A percentile compares a stretch with the other conserved stretches of the same genome.
Conservation (phyloP, 2,113 vertebrate species). For the Ascaphus truei region DNA sequence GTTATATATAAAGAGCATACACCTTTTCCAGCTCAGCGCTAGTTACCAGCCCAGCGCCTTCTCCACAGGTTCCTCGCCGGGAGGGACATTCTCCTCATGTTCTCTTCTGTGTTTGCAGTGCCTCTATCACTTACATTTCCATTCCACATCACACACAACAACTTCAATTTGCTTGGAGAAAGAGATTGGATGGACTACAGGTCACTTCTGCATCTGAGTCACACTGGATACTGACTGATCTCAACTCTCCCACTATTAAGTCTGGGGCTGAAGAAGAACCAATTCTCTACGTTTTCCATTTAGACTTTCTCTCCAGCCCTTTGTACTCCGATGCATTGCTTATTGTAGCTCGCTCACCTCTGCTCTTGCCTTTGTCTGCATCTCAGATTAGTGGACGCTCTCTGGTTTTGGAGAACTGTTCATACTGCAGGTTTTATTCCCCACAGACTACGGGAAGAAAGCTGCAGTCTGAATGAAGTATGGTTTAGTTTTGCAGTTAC, state of each 20-base stretch:
- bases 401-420: neutral
- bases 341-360: neutral
- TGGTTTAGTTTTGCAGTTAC: neutral
- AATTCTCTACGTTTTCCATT: neutral
- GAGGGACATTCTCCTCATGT: too few relatives aligned
- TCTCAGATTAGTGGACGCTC: neutral
- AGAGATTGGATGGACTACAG: too few relatives aligned
- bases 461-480: neutral
- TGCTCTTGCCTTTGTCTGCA: neutral
- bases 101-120: too few relatives aligned
- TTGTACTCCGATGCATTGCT: constrained; percentile 15
- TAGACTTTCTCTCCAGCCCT: neutral
- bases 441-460: too few relatives aligned
- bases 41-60: too few relatives aligned
- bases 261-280: neutral
- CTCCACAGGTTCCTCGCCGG: too few relatives aligned
- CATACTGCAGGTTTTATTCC: neutral
- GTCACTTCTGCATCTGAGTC: neutral
- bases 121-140: too few relatives aligned
- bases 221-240: neutral
- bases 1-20: too few relatives aligned
- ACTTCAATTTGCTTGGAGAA: too few relatives aligned
- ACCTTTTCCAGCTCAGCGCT: too few relatives aligned
- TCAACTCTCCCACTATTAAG: neutral
- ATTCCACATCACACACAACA: too few relatives aligned